These are phyloP conservation scores for Isoperla grammatica DNA, from an alignment of 2,888 invertebrate genomes.

Conservation along the genomic window DNA sequence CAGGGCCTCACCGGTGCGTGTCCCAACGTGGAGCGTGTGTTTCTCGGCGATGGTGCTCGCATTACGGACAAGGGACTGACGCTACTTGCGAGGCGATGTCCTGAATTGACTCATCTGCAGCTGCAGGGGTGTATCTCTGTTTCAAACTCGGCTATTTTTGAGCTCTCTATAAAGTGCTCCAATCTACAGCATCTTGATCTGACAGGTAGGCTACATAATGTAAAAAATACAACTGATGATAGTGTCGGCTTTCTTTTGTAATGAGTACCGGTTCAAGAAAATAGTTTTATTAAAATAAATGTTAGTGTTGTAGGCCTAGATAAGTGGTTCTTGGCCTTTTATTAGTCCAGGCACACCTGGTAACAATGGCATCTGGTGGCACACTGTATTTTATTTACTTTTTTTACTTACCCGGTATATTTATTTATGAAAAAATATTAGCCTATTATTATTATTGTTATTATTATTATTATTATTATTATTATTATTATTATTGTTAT, in stretches of 20 bases:
- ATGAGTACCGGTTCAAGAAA: too few relatives aligned
- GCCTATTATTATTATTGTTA: too few relatives aligned
- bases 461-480: too few relatives aligned
- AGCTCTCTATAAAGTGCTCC: conserved; percentile 70
- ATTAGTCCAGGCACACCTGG: too few relatives aligned
- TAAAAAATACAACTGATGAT: background rate
- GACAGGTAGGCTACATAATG: conserved; percentile 56
- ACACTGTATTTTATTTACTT: background rate
- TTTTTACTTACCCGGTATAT: background rate
- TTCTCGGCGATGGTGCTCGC: conserved; percentile 61
- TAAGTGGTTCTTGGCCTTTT: too few relatives aligned
- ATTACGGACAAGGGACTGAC: conserved; percentile 73
- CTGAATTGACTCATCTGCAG: conserved; percentile 74
- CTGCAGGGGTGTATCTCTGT: conserved; percentile 68
- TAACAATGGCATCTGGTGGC: too few relatives aligned
- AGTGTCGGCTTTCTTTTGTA: too few relatives aligned
- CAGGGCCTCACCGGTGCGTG: conserved; percentile 62
- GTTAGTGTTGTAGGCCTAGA: too few relatives aligned
- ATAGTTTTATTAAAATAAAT: too few relatives aligned
- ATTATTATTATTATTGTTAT: too few relatives aligned
- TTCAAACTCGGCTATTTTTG: conserved; percentile 70
- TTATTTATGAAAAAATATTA: too few relatives aligned
- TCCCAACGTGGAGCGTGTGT: conserved; percentile 59
- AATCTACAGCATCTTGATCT: conserved; percentile 81
- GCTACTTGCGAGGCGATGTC: conserved; percentile 69